phyloP scores from a whole-genome alignment of 2,113 vertebrate species.

The Ctenomys sociabilis region DNA sequence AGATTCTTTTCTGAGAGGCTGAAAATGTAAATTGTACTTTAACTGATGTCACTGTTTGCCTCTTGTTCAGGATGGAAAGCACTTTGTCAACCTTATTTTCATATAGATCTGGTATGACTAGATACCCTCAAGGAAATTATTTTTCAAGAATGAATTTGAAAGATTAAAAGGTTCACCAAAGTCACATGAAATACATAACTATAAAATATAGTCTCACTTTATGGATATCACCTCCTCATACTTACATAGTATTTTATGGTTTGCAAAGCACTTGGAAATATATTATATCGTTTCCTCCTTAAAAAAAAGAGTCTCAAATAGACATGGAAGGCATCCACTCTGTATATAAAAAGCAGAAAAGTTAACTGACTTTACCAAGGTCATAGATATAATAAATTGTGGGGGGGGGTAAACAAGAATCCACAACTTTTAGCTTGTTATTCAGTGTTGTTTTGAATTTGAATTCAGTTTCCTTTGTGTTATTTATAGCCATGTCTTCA shows the following conservation, averaged over 20 bases:
- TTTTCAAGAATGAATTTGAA: slow-evolving; percentile 66
- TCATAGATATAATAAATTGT: slow-evolving; percentile 21
- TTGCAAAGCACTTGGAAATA: slow-evolving; percentile 69
- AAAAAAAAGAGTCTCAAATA: slow-evolving; percentile 48
- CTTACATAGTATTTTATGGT: slow-evolving; percentile 61
- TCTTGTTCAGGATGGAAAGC: slow-evolving; percentile 20
- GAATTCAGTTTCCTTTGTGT: not conserved
- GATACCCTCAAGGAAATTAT: slow-evolving; percentile 66
- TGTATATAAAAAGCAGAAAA: slow-evolving; percentile 12
- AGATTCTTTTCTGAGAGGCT: slow-evolving; percentile 28
- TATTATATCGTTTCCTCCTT: slow-evolving; percentile 65
- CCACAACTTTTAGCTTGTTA: slow-evolving; percentile 22
- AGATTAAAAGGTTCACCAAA: slow-evolving; percentile 68
- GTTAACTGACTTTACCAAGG: slow-evolving; percentile 60
- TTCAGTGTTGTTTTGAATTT: not conserved
- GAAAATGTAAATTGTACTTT: slow-evolving; percentile 59
- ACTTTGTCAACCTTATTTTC: slow-evolving; percentile 63
- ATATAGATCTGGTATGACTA: slow-evolving; percentile 52
- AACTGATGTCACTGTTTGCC: slow-evolving; percentile 36
- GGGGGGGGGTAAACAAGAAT: slow-evolving; percentile 35
- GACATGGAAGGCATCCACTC: not conserved
- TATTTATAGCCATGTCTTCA: slow-evolving; percentile 27
- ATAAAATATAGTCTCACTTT: slow-evolving; percentile 74
- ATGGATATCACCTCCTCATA: slow-evolving; percentile 62
- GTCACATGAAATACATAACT: slow-evolving; percentile 67